Evolutionary conservation across 2,888 invertebrate species (phyloP).

Genomic region (Stomorhina lunata): DNA sequence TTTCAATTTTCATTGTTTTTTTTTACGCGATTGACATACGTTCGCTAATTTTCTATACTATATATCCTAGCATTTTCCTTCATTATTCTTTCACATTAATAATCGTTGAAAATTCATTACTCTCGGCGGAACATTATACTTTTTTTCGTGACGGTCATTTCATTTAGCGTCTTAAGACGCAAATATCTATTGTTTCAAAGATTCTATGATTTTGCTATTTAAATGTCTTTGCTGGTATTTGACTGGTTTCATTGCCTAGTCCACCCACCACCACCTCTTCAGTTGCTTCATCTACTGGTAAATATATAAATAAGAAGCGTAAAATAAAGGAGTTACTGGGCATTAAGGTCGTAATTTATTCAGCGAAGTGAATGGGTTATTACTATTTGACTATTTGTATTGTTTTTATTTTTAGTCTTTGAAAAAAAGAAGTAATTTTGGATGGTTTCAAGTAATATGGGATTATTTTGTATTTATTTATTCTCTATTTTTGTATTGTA

Average conservation of each 20-base stretch:
- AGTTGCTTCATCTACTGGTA: too few species aligned
- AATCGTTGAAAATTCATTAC: conserved; percentile 24
- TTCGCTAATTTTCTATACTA: conserved; percentile 10
- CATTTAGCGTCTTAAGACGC: conserved; percentile 68
- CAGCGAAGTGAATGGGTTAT: conserved; percentile 56
- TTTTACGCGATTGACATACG: conserved; percentile 40
- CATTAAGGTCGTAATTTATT: conserved; percentile 52
- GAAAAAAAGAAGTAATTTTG: background rate
- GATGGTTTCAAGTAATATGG: conserved; percentile 33
- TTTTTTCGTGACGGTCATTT: conserved; percentile 68
- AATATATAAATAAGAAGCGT: conserved; percentile 27
- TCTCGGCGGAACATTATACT: conserved; percentile 37
- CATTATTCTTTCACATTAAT: conserved; percentile 30
- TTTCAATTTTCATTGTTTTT: background rate
- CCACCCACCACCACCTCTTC: background rate
- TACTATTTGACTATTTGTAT: conserved; percentile 17
- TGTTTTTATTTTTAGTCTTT: conserved; percentile 6
- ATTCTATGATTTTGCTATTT: conserved; percentile 3
- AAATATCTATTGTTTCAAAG: conserved; percentile 67
- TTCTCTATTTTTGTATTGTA: conserved; percentile 30
- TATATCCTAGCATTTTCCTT: background rate
- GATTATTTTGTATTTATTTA: conserved; percentile 63
- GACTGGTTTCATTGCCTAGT: background rate
- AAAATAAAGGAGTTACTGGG: conserved; percentile 23
- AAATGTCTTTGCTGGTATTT: conserved; percentile 11